Evolutionary conservation across 2,888 invertebrate genomes (phyloP), one percentile per base, ranked within the genome.

Genomic region (Caenorhabditis doughertyi): DNA sequence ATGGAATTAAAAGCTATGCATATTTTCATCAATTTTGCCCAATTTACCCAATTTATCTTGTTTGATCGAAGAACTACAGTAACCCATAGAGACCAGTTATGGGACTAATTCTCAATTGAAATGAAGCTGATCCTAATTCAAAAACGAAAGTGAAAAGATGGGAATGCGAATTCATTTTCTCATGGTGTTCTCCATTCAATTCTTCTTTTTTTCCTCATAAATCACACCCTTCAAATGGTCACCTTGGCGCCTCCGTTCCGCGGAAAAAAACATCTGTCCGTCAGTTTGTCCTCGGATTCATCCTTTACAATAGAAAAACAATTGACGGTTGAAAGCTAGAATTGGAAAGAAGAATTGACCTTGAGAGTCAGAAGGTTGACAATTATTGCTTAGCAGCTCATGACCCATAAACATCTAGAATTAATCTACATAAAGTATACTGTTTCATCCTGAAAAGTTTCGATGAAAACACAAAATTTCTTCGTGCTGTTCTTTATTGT

Each of bases 191-290:
- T 42, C 62, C 60, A 35, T 44, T 47, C 49, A 32, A 39, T 47
- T 47, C 49, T 25, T 55, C 16, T 27, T 39, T n/a, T 64, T 56
- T 64, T 56, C 35, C 74, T 56, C 74, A 74, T 74, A 65, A 74
- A 74, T 74, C 65, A 74, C 74, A 74, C 74, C 65, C 55, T 74
- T 39, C 62, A 64, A 73, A 73, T 73, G 72, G 72, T 73, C 72
- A 73, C 72, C 72, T 73, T 73, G 72, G 72, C 64, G 60, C 70
- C 56, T 29, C 44, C 56, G 55, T 56, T 72, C 42, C 64, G 51
- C 27, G 21, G 23, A n/a, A 25, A 72, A 72, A 72, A 72, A 72
- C 72, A 72, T 62, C 72, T 72, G 72, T 72, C 72, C 42, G 42
- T 25, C 25, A 25, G 51, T 65, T 51, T 23, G 65, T 64, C 65